Evolutionary conservation across 2,113 vertebrate species (phyloP).

Genomic region (Andinoacara biseriatus): DNA sequence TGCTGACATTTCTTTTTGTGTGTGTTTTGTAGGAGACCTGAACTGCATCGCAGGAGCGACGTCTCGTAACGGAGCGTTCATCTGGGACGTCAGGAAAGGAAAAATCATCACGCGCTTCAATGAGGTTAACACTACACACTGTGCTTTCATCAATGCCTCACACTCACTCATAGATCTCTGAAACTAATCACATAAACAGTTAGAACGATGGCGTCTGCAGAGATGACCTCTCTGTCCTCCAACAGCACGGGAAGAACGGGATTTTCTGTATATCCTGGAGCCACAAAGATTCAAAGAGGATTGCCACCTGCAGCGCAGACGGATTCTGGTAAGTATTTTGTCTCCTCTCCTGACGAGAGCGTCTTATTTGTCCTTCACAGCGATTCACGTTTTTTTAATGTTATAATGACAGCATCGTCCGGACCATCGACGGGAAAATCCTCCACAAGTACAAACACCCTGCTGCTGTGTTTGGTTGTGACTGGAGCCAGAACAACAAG

Average conservation of each 20-base stretch:
- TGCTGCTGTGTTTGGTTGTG: conserved; percentile 95
- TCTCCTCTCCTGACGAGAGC: background rate
- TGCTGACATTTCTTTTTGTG: background rate
- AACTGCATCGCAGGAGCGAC: conserved; percentile 97
- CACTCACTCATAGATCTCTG: too few relatives aligned
- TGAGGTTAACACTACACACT: conserved; percentile 82
- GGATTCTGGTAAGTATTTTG: conserved; percentile 90
- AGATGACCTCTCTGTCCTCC: background rate
- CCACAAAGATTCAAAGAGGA: conserved; percentile 98
- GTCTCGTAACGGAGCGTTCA: conserved; percentile 93
- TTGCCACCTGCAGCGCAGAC: conserved; percentile 94
- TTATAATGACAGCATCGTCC: conserved; percentile 87
- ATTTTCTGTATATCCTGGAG: conserved; percentile 99
- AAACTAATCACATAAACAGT: too few relatives aligned
- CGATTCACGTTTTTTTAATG: background rate
- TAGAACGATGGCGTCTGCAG: too few relatives aligned
- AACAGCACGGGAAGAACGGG: conserved; percentile 94
- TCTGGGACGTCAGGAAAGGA: conserved; percentile 94
- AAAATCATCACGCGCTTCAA: conserved; percentile 94
- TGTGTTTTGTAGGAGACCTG: conserved; percentile 84
- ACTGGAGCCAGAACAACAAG: conserved; percentile 99
- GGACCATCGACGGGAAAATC: conserved; percentile 91
- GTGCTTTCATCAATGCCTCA: too few relatives aligned
- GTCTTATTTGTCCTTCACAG: background rate
- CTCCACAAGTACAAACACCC: conserved; percentile 97